A percentile compares a stretch with the other conserved stretches of the same genome.
Conservation (phyloP, 2,797 vertebrate species). For the Fringilla coelebs region DNA sequence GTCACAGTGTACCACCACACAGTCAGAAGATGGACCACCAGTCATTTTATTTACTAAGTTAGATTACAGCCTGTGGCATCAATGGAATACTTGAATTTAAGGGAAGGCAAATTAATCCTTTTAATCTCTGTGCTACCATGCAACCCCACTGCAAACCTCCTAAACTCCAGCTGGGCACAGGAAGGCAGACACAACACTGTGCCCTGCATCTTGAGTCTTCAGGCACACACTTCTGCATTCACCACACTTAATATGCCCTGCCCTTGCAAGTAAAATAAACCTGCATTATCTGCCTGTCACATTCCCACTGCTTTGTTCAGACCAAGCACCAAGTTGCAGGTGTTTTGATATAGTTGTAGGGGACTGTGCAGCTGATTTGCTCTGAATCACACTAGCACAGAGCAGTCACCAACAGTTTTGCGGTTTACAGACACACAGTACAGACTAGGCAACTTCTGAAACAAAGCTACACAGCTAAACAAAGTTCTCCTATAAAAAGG, state of each 20-base stretch:
- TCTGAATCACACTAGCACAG: neutral
- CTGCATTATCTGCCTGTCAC: neutral
- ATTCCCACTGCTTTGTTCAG: neutral
- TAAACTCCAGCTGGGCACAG: neutral
- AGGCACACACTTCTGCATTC: neutral
- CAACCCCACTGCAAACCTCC: neutral
- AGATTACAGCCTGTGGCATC: neutral
- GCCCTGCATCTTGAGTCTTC: neutral
- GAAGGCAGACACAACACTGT: neutral
- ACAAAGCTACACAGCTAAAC: neutral
- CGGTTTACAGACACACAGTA: neutral
- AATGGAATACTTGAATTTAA: neutral
- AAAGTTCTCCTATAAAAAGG: neutral
- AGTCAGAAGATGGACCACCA: neutral
- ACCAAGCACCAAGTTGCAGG: neutral
- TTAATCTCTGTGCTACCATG: neutral
- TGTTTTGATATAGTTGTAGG: neutral
- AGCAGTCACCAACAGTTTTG: neutral
- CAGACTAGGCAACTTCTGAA: neutral
- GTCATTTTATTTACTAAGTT: neutral
- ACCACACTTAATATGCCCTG: neutral
- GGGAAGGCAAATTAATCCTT: neutral
- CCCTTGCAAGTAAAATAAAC: neutral
- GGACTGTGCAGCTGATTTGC: neutral
- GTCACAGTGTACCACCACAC: neutral